A percentile compares a stretch with the other conserved stretches of the same genome.
Evolutionary conservation across 2,797 vertebrate species (phyloP).

Genomic region (Sebastes alutus): DNA sequence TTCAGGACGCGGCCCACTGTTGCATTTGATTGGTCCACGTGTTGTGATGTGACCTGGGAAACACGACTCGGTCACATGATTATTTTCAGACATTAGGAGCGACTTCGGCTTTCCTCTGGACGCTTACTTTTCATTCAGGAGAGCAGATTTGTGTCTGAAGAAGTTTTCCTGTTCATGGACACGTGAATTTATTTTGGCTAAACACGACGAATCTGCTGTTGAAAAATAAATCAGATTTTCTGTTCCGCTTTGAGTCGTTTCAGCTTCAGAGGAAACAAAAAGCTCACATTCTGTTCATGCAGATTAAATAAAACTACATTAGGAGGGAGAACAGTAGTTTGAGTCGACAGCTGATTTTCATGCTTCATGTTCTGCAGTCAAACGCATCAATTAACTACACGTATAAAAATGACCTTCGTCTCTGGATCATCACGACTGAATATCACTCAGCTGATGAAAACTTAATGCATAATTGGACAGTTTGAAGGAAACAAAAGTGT

Average conservation of each 20-base stretch:
- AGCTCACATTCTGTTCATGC: slow-evolving; percentile 11
- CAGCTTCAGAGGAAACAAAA: slow-evolving; percentile 1
- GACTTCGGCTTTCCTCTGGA: no score
- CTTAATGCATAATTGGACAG: not conserved
- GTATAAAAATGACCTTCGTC: not conserved
- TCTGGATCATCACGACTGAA: not conserved
- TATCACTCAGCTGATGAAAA: not conserved
- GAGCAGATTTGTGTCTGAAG: no score
- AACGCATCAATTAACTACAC: not conserved
- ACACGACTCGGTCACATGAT: no score
- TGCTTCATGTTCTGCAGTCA: slow-evolving; percentile 13
- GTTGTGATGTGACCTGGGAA: no score
- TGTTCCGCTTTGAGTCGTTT: not conserved
- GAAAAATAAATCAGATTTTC: not conserved
- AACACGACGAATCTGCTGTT: not conserved
- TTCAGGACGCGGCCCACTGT: no score
- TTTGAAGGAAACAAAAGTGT: not conserved
- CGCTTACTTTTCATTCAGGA: no score
- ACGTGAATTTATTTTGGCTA: not conserved
- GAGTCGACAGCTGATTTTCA: slow-evolving; percentile 18
- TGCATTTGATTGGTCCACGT: no score
- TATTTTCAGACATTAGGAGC: no score
- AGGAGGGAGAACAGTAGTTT: not conserved
- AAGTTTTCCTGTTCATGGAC: not conserved
- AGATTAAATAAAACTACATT: not conserved